phyloP scores from a whole-genome alignment of 2,888 invertebrate genomes.

The Rugalucina vietnamica region DNA sequence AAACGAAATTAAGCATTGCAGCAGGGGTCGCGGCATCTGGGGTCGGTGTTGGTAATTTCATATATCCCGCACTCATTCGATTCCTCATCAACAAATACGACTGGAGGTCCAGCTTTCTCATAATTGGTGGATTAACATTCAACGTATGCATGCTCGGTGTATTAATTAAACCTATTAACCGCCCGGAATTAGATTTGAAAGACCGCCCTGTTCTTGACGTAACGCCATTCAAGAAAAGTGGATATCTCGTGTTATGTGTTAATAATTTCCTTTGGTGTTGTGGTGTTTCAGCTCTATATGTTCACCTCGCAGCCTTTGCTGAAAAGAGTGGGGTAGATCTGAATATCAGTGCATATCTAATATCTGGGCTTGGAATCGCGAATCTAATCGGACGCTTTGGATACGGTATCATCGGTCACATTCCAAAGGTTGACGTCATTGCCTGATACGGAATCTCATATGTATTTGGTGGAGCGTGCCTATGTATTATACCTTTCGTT shows the following conservation, averaged over 20 bases:
- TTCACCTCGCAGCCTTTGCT: conserved; percentile 70
- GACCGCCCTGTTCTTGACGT: conserved; percentile 58
- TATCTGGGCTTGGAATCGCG: conserved; percentile 69
- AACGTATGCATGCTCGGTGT: conserved; percentile 69
- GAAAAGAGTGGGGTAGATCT: conserved; percentile 55
- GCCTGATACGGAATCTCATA: conserved; percentile 61
- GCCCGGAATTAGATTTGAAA: conserved; percentile 45
- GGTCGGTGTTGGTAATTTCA: conserved; percentile 71
- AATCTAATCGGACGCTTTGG: conserved; percentile 69
- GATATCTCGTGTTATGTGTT: conserved; percentile 62
- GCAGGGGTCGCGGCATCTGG: conserved; percentile 73
- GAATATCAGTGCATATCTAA: conserved; percentile 63
- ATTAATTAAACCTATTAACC: conserved; percentile 64
- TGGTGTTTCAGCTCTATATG: conserved; percentile 69
- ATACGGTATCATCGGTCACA: conserved; percentile 63
- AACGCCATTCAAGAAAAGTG: conserved; percentile 66
- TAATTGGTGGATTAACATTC: conserved; percentile 67
- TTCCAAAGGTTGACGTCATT: conserved; percentile 49
- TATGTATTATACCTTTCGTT: conserved; percentile 55
- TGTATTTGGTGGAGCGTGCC: conserved; percentile 58
- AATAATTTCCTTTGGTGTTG: conserved; percentile 70
- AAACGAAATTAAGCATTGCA: conserved; percentile 66
- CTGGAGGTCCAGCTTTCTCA: conserved; percentile 69
- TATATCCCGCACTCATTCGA: conserved; percentile 70
- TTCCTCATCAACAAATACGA: conserved; percentile 64